Percentiles rank a stretch among this genome's conserved stretches.
Conservation (phyloP, 1,140 invertebrate species). For the Cotesia chilonis region DNA sequence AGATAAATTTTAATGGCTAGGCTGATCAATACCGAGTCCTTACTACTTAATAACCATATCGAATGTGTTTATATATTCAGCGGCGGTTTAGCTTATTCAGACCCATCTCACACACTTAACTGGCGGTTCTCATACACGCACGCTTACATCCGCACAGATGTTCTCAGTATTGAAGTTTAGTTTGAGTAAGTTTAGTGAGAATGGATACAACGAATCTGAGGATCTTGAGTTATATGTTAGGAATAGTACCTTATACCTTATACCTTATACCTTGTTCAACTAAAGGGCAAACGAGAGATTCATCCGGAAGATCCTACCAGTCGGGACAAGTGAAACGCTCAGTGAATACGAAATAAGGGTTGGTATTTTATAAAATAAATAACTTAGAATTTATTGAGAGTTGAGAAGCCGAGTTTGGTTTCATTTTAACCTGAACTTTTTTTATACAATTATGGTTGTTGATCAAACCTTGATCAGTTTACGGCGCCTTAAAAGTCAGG, state of each 20-base stretch:
- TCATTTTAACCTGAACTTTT: no score
- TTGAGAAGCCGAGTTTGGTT: no score
- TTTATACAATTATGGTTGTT: no score
- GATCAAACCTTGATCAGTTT: no score
- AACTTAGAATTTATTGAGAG: no score
- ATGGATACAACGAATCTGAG: slow-evolving; percentile 7
- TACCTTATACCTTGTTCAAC: not conserved
- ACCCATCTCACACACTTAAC: not conserved
- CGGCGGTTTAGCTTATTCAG: not conserved
- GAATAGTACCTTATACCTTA: no score
- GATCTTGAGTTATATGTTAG: slow-evolving; percentile 13
- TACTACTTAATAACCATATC: slow-evolving; percentile 35
- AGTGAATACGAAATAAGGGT: slow-evolving; percentile 27
- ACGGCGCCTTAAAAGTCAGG: no score
- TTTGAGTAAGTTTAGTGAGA: not conserved
- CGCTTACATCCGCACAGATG: not conserved
- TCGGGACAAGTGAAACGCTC: not conserved
- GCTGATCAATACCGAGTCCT: slow-evolving; percentile 26
- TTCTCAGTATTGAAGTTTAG: not conserved
- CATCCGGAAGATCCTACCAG: slow-evolving; percentile 29
- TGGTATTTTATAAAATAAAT: not conserved
- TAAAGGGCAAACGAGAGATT: slow-evolving; percentile 30
- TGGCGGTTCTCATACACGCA: not conserved
- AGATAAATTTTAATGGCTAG: not conserved
- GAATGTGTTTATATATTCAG: slow-evolving; percentile 8